Evolutionary conservation across 2,113 vertebrate genomes (phyloP).

Genomic region (Anolis sagrei): DNA sequence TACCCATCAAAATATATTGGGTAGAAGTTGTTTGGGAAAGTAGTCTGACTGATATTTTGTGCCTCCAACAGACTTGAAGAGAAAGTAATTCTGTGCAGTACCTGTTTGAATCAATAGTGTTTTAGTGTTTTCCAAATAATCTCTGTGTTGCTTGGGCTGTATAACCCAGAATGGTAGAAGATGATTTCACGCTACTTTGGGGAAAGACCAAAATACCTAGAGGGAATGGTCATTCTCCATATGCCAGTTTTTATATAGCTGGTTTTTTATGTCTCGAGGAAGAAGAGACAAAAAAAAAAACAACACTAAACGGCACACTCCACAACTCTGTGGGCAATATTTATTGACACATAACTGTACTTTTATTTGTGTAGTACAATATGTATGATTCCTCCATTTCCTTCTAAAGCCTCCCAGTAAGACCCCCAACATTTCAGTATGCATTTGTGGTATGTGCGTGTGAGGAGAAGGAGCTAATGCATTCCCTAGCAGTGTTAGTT

Average conservation of each 20-base stretch:
- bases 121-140: background rate
- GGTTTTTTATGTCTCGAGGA: background rate
- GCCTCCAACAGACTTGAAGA: background rate
- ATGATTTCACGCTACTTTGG: background rate
- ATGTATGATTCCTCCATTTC: background rate
- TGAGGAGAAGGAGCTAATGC: background rate
- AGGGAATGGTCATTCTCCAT: background rate
- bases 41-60: conserved; percentile 14
- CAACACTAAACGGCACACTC: background rate
- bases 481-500: too few relatives aligned
- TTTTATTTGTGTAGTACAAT: background rate
- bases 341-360: background rate
- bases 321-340: background rate
- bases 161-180: background rate
- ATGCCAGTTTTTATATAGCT: background rate
- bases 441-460: background rate
- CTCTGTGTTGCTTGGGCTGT: background rate
- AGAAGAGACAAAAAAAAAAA: background rate
- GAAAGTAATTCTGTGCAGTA: background rate
- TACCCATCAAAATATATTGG: conserved; percentile 11
- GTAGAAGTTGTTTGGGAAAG: background rate
- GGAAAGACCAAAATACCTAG: background rate
- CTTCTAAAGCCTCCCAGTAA: background rate
- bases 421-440: background rate
- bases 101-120: background rate